These are phyloP conservation scores for Caenorhabditis sp. DNA, from an alignment of 2,888 invertebrate genomes.

Conservation along the genomic window DNA sequence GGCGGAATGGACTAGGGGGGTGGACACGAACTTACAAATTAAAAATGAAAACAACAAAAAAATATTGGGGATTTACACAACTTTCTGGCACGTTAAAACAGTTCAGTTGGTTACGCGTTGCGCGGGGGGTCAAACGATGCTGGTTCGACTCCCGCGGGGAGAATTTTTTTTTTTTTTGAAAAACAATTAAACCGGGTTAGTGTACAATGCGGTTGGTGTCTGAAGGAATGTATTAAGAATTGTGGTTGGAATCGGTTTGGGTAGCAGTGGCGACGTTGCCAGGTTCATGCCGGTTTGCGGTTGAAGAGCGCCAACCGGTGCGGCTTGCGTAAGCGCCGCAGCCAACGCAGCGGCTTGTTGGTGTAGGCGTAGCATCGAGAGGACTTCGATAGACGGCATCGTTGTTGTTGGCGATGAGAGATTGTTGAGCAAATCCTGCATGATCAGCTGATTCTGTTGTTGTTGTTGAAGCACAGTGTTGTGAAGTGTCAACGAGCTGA, in stretches of 20 bases:
- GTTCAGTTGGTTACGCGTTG: too few species aligned
- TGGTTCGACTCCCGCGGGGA: too few species aligned
- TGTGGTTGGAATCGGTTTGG: neutral
- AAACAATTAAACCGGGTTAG: slow-evolving; percentile 31
- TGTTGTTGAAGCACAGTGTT: slow-evolving; percentile 32
- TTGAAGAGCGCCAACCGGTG: slow-evolving; percentile 5
- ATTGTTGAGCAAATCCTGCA: slow-evolving; percentile 15
- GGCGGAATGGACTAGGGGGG: slow-evolving; percentile 1
- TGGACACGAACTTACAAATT: neutral
- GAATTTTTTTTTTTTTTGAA: too few species aligned
- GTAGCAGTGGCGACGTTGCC: neutral
- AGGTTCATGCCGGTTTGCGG: neutral
- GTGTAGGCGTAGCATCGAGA: slow-evolving; percentile 34
- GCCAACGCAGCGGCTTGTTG: slow-evolving; percentile 33
- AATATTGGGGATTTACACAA: slow-evolving; percentile 8
- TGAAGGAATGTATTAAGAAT: slow-evolving; percentile 26
- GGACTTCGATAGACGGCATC: slow-evolving; percentile 6
- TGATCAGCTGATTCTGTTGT: slow-evolving; percentile 23
- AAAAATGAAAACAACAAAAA: neutral
- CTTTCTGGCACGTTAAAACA: too few species aligned
- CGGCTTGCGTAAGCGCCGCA: slow-evolving; percentile 20
- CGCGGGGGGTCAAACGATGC: too few species aligned
- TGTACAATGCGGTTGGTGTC: slow-evolving; percentile 14
- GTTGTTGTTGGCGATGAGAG: neutral
- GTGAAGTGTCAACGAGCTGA: slow-evolving; percentile 37